Conservation (phyloP, 2,797 vertebrate genomes). For the Zalophus californianus region DNA sequence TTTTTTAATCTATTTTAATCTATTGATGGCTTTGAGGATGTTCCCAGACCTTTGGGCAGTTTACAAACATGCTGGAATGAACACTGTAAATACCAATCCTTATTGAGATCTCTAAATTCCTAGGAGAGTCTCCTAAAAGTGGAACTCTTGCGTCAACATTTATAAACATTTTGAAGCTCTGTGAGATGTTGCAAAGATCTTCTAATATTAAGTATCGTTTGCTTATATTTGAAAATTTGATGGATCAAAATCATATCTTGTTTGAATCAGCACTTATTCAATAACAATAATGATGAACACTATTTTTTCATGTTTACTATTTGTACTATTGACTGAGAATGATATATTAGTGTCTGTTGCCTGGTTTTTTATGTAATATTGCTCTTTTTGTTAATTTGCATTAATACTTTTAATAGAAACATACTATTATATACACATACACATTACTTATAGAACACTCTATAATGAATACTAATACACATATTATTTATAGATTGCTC, state of each 20-base stretch:
- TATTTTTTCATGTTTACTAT: neutral
- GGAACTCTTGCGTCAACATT: neutral
- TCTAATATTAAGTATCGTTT: neutral
- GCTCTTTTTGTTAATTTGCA: slow-evolving; percentile 33
- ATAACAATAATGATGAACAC: neutral
- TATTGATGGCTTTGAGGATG: neutral
- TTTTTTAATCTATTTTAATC: neutral
- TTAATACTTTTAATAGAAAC: neutral
- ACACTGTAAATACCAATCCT: neutral
- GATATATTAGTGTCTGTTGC: neutral
- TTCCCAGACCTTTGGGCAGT: neutral
- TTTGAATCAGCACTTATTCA: neutral
- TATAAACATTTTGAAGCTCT: neutral
- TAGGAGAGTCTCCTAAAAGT: neutral
- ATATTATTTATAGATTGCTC: neutral
- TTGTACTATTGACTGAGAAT: neutral
- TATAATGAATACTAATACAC: neutral
- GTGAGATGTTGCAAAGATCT: neutral
- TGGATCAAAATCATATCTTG: neutral
- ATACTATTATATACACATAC: neutral
- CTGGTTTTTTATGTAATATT: neutral
- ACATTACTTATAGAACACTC: neutral
- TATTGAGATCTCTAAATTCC: neutral
- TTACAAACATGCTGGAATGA: neutral
- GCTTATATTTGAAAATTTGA: slow-evolving; percentile 16